Evolutionary conservation across 92 coral and sea anemone genomes (phyloP).

Genomic region (Meandrina meandrites): DNA sequence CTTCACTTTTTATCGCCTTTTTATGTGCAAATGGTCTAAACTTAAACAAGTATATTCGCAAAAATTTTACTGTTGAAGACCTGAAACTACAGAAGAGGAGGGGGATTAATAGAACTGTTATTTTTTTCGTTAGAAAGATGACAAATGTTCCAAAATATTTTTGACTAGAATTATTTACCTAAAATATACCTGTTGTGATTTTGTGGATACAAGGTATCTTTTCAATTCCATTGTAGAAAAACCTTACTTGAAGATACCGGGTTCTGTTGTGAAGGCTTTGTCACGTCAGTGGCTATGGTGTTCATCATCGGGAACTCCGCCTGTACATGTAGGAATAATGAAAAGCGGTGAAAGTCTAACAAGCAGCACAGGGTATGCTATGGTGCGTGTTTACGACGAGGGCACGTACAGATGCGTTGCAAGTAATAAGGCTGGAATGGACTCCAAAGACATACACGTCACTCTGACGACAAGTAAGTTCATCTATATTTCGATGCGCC

Average conservation of each 20-base stretch:
- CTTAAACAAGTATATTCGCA: too few relatives aligned
- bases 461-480: background rate
- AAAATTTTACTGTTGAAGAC: too few relatives aligned
- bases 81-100: too few relatives aligned
- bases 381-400: background rate
- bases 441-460: background rate
- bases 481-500: background rate
- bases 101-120: too few relatives aligned
- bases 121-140: too few relatives aligned
- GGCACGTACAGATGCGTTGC: conserved; percentile 2
- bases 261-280: background rate
- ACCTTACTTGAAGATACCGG: background rate
- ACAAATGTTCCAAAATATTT: too few relatives aligned
- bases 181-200: too few relatives aligned
- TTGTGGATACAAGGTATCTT: too few relatives aligned
- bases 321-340: background rate
- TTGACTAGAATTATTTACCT: too few relatives aligned
- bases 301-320: background rate
- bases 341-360: background rate
- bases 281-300: background rate
- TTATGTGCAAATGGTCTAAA: too few relatives aligned
- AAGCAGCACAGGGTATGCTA: background rate
- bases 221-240: too few relatives aligned
- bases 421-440: conserved; percentile 10
- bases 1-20: too few relatives aligned